phyloP scores from a whole-genome alignment of 2,113 vertebrate species.

The Daubentonia madagascariensis region DNA sequence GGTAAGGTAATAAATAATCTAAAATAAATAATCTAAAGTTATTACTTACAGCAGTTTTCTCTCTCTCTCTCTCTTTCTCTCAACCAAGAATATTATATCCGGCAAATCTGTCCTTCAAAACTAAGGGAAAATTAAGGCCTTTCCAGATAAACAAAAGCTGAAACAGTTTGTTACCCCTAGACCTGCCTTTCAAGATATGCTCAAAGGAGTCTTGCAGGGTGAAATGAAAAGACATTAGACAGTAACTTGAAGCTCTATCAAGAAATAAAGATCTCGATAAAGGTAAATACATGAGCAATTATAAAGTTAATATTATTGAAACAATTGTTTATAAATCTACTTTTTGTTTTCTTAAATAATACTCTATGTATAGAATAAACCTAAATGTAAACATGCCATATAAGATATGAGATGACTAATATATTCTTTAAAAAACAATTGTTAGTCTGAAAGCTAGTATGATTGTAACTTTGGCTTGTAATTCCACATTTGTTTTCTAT shows the following conservation, averaged over 20 bases:
- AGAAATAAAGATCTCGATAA: not conserved
- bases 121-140: not conserved
- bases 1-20: not conserved
- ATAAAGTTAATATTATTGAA: not conserved
- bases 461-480: not conserved
- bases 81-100: not conserved
- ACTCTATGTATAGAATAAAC: not conserved
- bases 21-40: not conserved
- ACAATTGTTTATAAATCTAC: not conserved
- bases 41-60: not conserved
- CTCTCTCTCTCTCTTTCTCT: not conserved
- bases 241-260: not conserved
- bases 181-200: not conserved
- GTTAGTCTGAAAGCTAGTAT: not conserved
- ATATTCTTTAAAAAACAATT: not conserved
- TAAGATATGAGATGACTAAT: not conserved
- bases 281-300: not conserved
- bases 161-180: not conserved
- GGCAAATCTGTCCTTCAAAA: not conserved
- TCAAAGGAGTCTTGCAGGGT: not conserved
- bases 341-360: not conserved
- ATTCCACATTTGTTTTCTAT: not conserved
- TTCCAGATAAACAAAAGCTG: not conserved
- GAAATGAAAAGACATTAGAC: not conserved
- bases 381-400: not conserved